These are phyloP conservation scores for Alosa alosa DNA, from an alignment of 2,113 vertebrate genomes.

Conservation along the genomic window DNA sequence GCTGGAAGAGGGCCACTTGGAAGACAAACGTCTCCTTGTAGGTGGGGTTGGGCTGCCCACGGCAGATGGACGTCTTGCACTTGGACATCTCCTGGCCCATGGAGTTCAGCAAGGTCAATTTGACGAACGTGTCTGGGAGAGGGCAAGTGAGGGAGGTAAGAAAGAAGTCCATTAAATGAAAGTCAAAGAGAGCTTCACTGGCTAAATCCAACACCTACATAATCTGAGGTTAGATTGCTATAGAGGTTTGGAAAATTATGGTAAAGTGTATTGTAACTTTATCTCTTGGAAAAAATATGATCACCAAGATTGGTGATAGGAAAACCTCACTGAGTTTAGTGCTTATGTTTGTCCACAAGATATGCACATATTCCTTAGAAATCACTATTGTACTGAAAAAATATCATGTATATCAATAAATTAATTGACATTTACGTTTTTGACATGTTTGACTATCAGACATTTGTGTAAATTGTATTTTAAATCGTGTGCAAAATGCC, in stretches of 20 bases:
- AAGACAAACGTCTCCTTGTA: constrained; percentile 98
- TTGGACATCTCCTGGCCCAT: constrained; percentile 99
- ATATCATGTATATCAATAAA: not conserved
- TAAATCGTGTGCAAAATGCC: not conserved
- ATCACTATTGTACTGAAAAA: not conserved
- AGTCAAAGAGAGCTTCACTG: not conserved
- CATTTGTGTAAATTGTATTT: not conserved
- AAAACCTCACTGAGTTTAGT: not conserved
- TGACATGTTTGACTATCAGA: too few species aligned
- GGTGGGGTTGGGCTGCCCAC: constrained; percentile 93
- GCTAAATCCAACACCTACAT: not conserved
- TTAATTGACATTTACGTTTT: not conserved
- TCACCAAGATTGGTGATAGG: not conserved
- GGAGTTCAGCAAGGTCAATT: constrained; percentile 94
- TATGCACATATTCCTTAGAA: constrained; percentile 12
- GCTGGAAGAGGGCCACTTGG: constrained; percentile 96
- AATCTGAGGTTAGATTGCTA: not conserved
- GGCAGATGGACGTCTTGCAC: constrained; percentile 93
- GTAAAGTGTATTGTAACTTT: not conserved
- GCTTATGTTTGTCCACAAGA: not conserved
- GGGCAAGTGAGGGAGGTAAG: not conserved
- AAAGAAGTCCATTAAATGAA: not conserved
- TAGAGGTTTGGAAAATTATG: not conserved
- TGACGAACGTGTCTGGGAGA: constrained; percentile 89
- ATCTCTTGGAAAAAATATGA: not conserved